Conservation (phyloP, 2,113 vertebrate genomes). For the Leucosticte australis region DNA sequence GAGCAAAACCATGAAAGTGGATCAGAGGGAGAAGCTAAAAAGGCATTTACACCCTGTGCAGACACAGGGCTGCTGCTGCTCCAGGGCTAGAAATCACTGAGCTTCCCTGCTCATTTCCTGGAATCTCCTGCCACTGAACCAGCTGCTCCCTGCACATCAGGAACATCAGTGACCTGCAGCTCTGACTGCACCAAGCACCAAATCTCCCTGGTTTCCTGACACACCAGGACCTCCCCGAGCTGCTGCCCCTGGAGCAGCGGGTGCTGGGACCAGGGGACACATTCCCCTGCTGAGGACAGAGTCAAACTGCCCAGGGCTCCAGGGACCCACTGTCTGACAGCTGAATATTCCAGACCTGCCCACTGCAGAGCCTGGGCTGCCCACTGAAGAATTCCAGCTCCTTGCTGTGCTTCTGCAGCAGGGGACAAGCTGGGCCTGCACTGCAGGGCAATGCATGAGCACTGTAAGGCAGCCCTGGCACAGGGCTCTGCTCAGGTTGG, state of each 20-base stretch:
- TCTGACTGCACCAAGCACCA: background rate
- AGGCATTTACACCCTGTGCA: background rate
- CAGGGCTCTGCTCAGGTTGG: rapidly evolving
- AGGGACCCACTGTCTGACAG: background rate
- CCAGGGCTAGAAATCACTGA: background rate
- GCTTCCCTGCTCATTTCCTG: background rate
- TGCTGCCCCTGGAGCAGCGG: rapidly evolving
- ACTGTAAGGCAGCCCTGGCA: background rate
- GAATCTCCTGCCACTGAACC: background rate
- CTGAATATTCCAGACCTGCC: background rate
- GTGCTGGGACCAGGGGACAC: no score
- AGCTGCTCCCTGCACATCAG: background rate
- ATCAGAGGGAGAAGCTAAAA: background rate
- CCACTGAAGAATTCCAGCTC: background rate
- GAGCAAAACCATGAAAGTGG: rapidly evolving
- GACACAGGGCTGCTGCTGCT: rapidly evolving
- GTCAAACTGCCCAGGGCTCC: background rate
- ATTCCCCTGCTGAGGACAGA: background rate
- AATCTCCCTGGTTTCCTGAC: rapidly evolving
- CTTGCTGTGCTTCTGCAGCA: rapidly evolving
- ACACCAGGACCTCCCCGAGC: rapidly evolving
- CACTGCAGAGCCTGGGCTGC: background rate
- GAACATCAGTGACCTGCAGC: rapidly evolving
- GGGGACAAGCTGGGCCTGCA: background rate
- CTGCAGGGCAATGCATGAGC: rapidly evolving